These are phyloP conservation scores for Limnodromus scolopaceus DNA, from an alignment of 2,797 vertebrate species.

Conservation along the genomic window DNA sequence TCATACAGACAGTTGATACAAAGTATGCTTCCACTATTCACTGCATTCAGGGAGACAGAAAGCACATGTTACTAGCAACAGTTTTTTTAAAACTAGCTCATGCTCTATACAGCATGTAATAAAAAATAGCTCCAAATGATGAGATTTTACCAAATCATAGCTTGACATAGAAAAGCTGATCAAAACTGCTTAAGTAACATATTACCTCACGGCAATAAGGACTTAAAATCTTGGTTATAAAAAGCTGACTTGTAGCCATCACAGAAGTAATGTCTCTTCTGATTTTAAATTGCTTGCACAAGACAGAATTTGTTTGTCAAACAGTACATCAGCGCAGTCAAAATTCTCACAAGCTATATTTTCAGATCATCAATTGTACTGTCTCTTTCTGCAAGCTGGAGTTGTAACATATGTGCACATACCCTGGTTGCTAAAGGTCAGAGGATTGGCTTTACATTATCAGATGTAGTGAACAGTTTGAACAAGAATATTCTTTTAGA, in stretches of 20 bases:
- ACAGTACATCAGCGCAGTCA: not conserved
- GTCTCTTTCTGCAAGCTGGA: not conserved
- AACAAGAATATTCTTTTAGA: not conserved
- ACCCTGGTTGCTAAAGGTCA: not conserved
- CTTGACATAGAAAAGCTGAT: not conserved
- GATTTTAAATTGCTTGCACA: not conserved
- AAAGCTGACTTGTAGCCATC: not conserved
- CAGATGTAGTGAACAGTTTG: not conserved
- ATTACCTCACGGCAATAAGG: not conserved
- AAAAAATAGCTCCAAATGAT: not conserved
- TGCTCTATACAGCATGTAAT: not conserved
- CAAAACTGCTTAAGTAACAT: not conserved
- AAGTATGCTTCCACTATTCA: not conserved
- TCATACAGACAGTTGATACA: not conserved
- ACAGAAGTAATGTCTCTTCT: not conserved
- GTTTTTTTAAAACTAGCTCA: not conserved
- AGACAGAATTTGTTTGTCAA: not conserved
- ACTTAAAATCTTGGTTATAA: not conserved
- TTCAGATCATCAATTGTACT: not conserved
- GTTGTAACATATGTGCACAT: not conserved
- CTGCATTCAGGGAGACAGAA: not conserved
- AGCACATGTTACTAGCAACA: rapidly evolving
- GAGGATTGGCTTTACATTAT: not conserved
- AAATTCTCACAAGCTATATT: not conserved
- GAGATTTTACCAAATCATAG: not conserved